These are phyloP conservation scores for Agrotis clavis DNA, from an alignment of 2,888 invertebrate species.

Conservation along the genomic window DNA sequence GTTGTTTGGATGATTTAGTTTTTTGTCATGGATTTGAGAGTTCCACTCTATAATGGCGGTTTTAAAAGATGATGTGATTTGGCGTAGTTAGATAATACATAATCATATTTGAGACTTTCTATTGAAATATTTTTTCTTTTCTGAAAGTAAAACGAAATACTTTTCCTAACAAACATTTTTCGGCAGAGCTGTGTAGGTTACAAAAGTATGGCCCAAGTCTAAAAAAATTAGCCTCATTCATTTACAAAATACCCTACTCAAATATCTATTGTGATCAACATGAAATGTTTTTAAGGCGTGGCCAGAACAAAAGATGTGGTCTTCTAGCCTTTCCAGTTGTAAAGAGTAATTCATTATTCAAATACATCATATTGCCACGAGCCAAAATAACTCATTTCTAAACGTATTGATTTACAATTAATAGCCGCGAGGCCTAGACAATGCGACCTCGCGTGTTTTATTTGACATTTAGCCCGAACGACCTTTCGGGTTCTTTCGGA, in stretches of 20 bases:
- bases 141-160: not conserved
- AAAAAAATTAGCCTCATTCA: conserved; percentile 31
- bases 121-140: not conserved
- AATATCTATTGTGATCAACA: conserved; percentile 15
- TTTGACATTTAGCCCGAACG: conserved; percentile 87
- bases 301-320: conserved; percentile 39
- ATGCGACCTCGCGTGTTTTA: conserved; percentile 77
- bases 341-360: conserved; percentile 62
- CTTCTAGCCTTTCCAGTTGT: conserved; percentile 40
- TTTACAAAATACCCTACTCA: conserved; percentile 12
- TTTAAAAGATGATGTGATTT: conserved; percentile 31
- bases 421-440: conserved; percentile 77
- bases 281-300: conserved; percentile 46
- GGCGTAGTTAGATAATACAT: not conserved
- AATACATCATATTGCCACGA: conserved; percentile 61
- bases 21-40: conserved; percentile 40
- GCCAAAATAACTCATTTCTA: conserved; percentile 62
- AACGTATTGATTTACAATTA: conserved; percentile 69
- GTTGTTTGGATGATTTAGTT: conserved; percentile 48
- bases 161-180: not conserved
- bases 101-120: conserved; percentile 8
- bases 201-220: not conserved
- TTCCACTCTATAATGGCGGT: conserved; percentile 28
- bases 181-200: not conserved
- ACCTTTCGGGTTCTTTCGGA: conserved; percentile 86